Base-by-base conservation (phyloP, 2,888 invertebrate species). In the Limnephilus marmoratus region DNA sequence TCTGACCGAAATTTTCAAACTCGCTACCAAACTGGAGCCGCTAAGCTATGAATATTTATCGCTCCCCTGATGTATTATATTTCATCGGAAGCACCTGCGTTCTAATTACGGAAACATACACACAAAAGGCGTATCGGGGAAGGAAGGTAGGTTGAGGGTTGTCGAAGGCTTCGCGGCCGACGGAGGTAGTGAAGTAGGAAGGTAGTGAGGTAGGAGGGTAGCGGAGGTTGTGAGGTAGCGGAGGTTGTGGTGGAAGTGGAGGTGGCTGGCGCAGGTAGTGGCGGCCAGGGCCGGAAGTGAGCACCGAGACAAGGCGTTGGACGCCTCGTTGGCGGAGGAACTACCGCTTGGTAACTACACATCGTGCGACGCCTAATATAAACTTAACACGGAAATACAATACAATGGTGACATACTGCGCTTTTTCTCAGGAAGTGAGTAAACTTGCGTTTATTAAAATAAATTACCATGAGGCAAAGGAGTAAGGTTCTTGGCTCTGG, bases 1-100 rank as follows among this genome's bases (percentile, higher is more conserved):
- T 49, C 49, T 49, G 15, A 15, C 49, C 15, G 3, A 49, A 49
- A 49, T 49, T 13, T 49, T 49, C 49, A 49, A 49, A 49, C 49
- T 49, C 49, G 49, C 49, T 13, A 49, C 13, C 49, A 15, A 45
- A 49, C 49, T 68, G 5, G 83, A 34, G 15, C 83, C 34, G 24
- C 83, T 18, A 31, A 83, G 34, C 37, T 24, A 83, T 83, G 83
- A 83, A 85, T 85, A 85, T 24, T 34, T 83, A 34, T 37, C 83
- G 41, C 24, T 85, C 45, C 85, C 85, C n/a, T 85, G 85, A 85
- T 85, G 41, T 85, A 85, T 41, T 37, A 85, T 85, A 85, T 85
- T 83, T 85, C 85, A 85, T 85, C 85, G 41, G 41, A 37, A n/a
- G 41, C 85, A 85, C 85, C 85, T 85, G 85, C n/a, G 85, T 85